Conservation (phyloP, 2,797 vertebrate species). For the Labroides dimidiatus region DNA sequence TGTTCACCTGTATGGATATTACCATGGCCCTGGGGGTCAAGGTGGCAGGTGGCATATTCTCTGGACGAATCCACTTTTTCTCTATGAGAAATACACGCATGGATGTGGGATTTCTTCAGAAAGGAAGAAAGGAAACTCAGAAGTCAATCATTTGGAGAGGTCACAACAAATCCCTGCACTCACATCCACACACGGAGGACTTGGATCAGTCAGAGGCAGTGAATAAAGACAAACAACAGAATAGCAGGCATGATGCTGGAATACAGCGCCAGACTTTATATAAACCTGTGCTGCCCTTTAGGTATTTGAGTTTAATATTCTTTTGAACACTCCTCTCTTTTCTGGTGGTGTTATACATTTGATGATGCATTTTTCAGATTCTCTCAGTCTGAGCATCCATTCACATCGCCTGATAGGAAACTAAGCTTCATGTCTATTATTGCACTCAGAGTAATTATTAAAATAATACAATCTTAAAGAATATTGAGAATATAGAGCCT, state of each 20-base stretch:
- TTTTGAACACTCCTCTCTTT: constrained; percentile 79
- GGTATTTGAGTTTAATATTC: constrained; percentile 82
- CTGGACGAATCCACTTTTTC: constrained; percentile 72
- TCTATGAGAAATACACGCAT: constrained; percentile 73
- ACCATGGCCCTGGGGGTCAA: constrained; percentile 79
- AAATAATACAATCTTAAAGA: constrained; percentile 10
- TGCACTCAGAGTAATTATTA: constrained; percentile 40
- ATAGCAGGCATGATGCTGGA: constrained; percentile 73
- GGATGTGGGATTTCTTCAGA: constrained; percentile 70
- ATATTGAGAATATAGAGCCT: constrained; percentile 19
- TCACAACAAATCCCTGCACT: constrained; percentile 75
- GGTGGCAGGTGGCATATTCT: constrained; percentile 78
- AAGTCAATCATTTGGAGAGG: constrained; percentile 78
- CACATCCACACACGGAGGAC: constrained; percentile 66
- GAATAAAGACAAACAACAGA: constrained; percentile 83
- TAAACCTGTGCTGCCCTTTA: constrained; percentile 76
- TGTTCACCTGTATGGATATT: constrained; percentile 86
- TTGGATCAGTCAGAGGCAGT: constrained; percentile 63
- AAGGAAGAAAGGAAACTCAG: constrained; percentile 61
- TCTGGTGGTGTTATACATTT: constrained; percentile 66
- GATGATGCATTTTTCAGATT: constrained; percentile 70
- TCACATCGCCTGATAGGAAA: constrained; percentile 30
- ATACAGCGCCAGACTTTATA: constrained; percentile 79
- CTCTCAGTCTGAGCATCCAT: constrained; percentile 4
- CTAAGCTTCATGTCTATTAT: constrained; percentile 26